These are phyloP conservation scores for Orchesellides sinensis DNA, from an alignment of 2,888 invertebrate species.

Conservation along the genomic window DNA sequence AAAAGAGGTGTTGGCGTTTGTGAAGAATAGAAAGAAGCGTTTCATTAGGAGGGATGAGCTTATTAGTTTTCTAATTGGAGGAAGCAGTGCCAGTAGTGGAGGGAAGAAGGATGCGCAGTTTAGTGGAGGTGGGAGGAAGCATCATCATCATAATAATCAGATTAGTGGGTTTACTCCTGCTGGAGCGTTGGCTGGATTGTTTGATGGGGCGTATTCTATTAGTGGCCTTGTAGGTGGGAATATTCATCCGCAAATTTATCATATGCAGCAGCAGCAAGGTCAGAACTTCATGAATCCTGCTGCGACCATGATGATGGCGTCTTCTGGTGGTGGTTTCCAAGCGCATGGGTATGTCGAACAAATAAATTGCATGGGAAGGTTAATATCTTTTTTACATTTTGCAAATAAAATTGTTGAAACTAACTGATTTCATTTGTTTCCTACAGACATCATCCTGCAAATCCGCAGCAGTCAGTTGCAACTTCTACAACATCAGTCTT, in stretches of 20 bases:
- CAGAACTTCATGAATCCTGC: too few species aligned
- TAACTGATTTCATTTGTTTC: too few species aligned
- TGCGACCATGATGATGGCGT: too few species aligned
- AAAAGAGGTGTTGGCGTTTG: constrained; percentile 67
- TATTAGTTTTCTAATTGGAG: constrained; percentile 46
- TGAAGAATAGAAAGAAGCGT: constrained; percentile 60
- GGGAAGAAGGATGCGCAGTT: not conserved
- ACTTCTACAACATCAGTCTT: too few species aligned
- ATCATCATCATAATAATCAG: constrained; percentile 1
- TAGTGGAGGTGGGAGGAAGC: constrained; percentile 9
- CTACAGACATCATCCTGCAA: too few species aligned
- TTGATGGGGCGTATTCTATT: not conserved
- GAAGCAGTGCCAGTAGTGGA: constrained; percentile 1
- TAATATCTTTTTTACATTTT: too few species aligned
- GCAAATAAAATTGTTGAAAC: too few species aligned
- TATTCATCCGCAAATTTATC: not conserved
- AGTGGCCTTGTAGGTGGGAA: not conserved
- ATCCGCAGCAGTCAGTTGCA: too few species aligned
- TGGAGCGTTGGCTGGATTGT: not conserved
- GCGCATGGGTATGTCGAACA: too few species aligned
- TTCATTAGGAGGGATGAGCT: constrained; percentile 51
- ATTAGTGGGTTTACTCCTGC: not conserved
- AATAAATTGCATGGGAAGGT: too few species aligned
- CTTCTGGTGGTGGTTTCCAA: too few species aligned
- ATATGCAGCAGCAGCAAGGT: not conserved